Evolutionary conservation across 2,113 vertebrate species (phyloP), one percentile per base, ranked within the genome.

Genomic region (Actinemys pallida): DNA sequence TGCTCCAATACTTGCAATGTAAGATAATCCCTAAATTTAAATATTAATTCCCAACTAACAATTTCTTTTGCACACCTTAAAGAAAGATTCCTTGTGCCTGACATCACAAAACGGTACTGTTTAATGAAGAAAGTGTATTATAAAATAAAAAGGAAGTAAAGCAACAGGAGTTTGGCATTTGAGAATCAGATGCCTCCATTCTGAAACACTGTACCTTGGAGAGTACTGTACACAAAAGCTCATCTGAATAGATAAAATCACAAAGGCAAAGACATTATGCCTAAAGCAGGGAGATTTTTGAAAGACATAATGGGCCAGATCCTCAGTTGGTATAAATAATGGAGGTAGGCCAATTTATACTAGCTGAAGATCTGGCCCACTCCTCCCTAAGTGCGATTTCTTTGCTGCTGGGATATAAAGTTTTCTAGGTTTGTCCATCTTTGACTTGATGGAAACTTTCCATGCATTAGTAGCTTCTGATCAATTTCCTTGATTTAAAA

Each of bases 1-100:
- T 92, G 62, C 42, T 90, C 79, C 83, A 81, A 85, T 92, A 76
- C 24, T 90, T 29, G 62, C 84, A 90, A 59, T 47, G 62, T 72
- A 49, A 62, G 25, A 86, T 84, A 81, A 93, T 59, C 62, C 65
- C 57, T 27, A 78, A 12, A 78, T n/a, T 35, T 49, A 50, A 88
- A 81, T 93, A 56, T 62, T 79, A 79, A 93, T 95, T 95, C 25
- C 75, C 87, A 93, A 42, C 53, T 75, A 91, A 54, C 86, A 91
- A 87, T 87, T 81, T 92, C 5, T 93, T 52, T 76, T 94, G 95
- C 81, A 25, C 39, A 42, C 85, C 62, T 89, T 39, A 62, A 95
- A 88, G 52, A 90, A 92, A 93, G 92, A 8, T 89, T 75, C 57
- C 57, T 89, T 65, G 81, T 90, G 90, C 78, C 72, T 94, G 92